Percentiles rank a stretch among this genome's conserved stretches.
Evolutionary conservation across 2,113 vertebrate genomes (phyloP).

Genomic region (Ptyas mucosa): DNA sequence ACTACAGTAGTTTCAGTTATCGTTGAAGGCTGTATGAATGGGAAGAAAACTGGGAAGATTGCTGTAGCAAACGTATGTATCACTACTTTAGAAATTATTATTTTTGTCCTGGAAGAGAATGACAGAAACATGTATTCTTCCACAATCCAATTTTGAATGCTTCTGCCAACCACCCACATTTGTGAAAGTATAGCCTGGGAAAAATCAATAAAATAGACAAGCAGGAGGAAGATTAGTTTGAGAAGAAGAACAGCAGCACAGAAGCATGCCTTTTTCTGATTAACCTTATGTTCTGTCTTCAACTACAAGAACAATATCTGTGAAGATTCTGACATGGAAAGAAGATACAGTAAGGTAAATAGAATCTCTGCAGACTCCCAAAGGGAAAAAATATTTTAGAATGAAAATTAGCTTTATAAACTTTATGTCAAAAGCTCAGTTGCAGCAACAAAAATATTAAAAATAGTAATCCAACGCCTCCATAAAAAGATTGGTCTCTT

Average conservation of each 20-base stretch:
- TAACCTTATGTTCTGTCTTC: neutral
- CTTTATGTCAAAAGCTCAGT: neutral
- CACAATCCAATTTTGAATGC: neutral
- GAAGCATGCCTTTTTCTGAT: neutral
- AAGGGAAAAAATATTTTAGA: neutral
- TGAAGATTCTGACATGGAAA: neutral
- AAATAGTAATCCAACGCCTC: neutral
- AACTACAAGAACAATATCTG: neutral
- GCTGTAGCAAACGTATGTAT: neutral
- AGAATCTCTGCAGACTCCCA: neutral
- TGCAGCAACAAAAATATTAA: neutral
- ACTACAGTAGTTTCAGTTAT: neutral
- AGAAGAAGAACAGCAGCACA: neutral
- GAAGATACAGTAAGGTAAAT: neutral
- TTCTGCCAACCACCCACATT: neutral
- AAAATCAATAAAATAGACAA: neutral
- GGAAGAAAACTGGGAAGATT: neutral
- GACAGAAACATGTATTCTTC: neutral
- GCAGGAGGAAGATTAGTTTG: neutral
- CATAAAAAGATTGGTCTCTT: neutral
- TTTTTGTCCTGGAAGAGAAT: neutral
- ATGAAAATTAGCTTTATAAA: neutral
- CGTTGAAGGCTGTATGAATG: neutral
- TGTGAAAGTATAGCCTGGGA: neutral
- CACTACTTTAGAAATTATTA: neutral